phyloP scores from a whole-genome alignment of 2,888 invertebrate species.

The Dorcus hopei region DNA sequence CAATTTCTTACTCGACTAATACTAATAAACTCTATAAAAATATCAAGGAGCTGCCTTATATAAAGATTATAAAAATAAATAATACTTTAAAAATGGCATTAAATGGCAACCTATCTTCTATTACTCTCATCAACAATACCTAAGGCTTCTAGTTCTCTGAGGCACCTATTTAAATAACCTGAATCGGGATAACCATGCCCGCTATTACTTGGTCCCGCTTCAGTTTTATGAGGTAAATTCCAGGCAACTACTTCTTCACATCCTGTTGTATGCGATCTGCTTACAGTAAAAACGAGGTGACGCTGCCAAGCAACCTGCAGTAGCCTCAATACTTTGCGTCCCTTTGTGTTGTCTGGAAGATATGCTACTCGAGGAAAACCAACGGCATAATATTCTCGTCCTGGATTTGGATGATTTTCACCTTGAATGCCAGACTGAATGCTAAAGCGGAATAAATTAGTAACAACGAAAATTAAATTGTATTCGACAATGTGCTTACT shows the following conservation, averaged over 20 bases:
- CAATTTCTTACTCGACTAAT: too few relatives aligned
- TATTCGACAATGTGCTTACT: conserved; percentile 63
- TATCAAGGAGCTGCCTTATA: too few relatives aligned
- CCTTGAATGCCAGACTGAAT: conserved; percentile 85
- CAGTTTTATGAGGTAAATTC: conserved; percentile 88
- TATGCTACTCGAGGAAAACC: conserved; percentile 81
- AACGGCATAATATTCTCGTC: conserved; percentile 82
- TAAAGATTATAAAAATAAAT: too few relatives aligned
- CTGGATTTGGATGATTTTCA: conserved; percentile 74
- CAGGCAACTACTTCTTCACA: conserved; percentile 88
- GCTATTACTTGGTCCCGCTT: conserved; percentile 56
- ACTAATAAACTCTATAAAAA: too few relatives aligned
- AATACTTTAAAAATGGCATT: too few relatives aligned
- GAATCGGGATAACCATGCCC: conserved; percentile 73
- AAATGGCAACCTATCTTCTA: background rate
- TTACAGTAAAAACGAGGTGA: conserved; percentile 79
- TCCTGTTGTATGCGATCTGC: conserved; percentile 85
- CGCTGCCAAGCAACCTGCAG: conserved; percentile 82
- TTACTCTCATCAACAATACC: conserved; percentile 53
- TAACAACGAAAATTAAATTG: background rate
- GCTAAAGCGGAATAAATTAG: conserved; percentile 48
- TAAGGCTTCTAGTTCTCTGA: conserved; percentile 58
- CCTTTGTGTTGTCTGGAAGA: conserved; percentile 79
- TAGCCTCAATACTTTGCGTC: conserved; percentile 71
- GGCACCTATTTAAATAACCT: conserved; percentile 67